Conservation (phyloP, 2,888 invertebrate species). For the Polylopha cassiicola region DNA sequence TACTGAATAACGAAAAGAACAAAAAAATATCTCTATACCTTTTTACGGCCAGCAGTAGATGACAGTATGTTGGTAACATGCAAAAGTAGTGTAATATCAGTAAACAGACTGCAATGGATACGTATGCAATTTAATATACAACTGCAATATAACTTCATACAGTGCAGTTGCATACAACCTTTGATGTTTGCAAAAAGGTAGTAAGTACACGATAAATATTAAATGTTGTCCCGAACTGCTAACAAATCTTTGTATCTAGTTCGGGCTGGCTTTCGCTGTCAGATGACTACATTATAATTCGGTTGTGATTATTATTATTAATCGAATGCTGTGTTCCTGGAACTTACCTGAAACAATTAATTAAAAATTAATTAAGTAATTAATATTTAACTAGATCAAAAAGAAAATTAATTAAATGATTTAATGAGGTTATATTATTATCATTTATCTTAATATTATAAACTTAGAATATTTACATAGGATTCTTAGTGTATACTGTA, state of each 20-base stretch:
- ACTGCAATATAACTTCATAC: constrained; percentile 22
- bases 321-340: neutral
- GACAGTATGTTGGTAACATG: constrained; percentile 39
- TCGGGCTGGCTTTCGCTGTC: too few relatives aligned
- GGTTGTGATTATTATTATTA: neutral
- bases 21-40: constrained; percentile 31
- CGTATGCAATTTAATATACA: constrained; percentile 44
- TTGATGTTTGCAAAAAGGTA: neutral
- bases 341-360: constrained; percentile 33
- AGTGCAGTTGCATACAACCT: constrained; percentile 13
- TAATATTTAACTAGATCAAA: too few relatives aligned
- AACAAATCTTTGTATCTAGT: too few relatives aligned
- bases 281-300: too few relatives aligned
- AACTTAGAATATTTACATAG: too few relatives aligned
- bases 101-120: constrained; percentile 33
- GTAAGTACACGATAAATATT: too few relatives aligned
- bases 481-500: too few relatives aligned
- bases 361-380: neutral
- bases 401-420: too few relatives aligned
- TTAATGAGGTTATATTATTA: too few relatives aligned
- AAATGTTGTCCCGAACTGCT: too few relatives aligned
- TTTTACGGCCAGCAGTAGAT: constrained; percentile 33
- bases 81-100: constrained; percentile 43
- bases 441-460: too few relatives aligned
- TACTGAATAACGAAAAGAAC: too few relatives aligned